Conservation (phyloP, 30 jellyfish, hydroid and myxozoan genomes). For the Phacellophora camtschatica region DNA sequence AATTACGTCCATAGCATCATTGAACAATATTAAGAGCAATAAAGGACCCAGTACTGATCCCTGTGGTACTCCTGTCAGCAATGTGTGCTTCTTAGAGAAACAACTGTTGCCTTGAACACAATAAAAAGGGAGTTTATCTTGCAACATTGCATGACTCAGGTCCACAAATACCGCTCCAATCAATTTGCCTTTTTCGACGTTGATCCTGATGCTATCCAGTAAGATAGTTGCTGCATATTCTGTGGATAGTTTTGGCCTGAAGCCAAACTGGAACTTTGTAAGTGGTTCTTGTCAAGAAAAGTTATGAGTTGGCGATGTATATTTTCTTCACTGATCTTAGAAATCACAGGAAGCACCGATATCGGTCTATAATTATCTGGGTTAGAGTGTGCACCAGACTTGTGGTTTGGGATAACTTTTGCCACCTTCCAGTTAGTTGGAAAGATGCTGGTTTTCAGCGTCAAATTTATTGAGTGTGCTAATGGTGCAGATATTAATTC, state of each 20-base stretch:
- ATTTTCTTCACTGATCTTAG: not conserved
- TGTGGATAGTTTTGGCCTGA: conserved; percentile 25
- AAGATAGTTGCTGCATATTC: conserved; percentile 1
- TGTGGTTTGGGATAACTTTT: not conserved
- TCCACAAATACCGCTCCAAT: conserved; percentile 9
- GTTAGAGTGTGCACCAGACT: not conserved
- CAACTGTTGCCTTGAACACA: not conserved
- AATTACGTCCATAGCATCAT: not conserved
- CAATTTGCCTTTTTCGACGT: not conserved
- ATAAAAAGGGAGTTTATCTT: not conserved
- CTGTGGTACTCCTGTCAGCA: conserved; percentile 12
- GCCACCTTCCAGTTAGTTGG: not conserved
- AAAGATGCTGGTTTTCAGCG: not conserved
- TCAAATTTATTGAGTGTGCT: not conserved
- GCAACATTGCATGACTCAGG: conserved; percentile 19
- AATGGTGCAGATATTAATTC: not conserved
- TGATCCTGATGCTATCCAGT: conserved; percentile 3
- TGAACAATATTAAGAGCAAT: not conserved
- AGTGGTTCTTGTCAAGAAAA: not conserved
- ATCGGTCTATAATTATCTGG: not conserved
- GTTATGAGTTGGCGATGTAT: not conserved
- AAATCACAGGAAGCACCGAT: not conserved
- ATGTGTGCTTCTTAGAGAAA: conserved; percentile 10
- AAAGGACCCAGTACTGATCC: conserved; percentile 6
- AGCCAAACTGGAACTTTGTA: not conserved